phyloP scores from a whole-genome alignment of 2,113 vertebrate genomes.

The Passer domesticus region DNA sequence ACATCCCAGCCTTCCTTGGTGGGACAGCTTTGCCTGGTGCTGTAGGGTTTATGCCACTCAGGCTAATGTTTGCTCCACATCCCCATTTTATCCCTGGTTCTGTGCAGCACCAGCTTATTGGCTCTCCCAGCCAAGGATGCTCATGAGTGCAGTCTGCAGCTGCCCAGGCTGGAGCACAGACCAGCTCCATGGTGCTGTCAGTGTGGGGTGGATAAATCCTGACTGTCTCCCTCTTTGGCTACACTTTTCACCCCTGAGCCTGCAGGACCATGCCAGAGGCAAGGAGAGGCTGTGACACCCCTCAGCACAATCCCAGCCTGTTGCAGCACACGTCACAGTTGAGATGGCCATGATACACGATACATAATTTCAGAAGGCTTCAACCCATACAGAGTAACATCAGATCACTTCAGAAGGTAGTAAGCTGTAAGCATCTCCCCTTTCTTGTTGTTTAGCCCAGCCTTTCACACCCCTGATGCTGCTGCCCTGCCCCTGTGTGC shows the following conservation, averaged over 20 bases:
- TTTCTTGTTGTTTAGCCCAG: not conserved
- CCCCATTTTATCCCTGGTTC: not conserved
- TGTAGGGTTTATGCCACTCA: not conserved
- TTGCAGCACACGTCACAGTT: not conserved
- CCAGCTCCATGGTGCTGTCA: not conserved
- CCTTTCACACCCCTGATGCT: not conserved
- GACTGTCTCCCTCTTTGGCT: not conserved
- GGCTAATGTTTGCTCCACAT: rapidly evolving
- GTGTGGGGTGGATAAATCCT: not conserved
- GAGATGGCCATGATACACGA: not conserved
- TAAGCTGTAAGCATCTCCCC: not conserved
- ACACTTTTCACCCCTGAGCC: not conserved
- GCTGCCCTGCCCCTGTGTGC: not conserved
- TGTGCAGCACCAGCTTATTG: rapidly evolving
- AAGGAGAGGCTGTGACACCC: not conserved
- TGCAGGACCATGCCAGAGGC: not conserved
- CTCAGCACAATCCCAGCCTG: not conserved
- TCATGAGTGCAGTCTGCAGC: not conserved
- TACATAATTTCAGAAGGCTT: not conserved
- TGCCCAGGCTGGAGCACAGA: not conserved
- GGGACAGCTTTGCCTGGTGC: not conserved
- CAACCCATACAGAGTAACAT: not conserved
- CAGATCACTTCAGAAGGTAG: not conserved
- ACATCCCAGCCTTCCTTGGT: not conserved
- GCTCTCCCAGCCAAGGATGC: not conserved